Conservation (phyloP, 53 echinoderm and acorn worm species). For the Luidia sarsii region DNA sequence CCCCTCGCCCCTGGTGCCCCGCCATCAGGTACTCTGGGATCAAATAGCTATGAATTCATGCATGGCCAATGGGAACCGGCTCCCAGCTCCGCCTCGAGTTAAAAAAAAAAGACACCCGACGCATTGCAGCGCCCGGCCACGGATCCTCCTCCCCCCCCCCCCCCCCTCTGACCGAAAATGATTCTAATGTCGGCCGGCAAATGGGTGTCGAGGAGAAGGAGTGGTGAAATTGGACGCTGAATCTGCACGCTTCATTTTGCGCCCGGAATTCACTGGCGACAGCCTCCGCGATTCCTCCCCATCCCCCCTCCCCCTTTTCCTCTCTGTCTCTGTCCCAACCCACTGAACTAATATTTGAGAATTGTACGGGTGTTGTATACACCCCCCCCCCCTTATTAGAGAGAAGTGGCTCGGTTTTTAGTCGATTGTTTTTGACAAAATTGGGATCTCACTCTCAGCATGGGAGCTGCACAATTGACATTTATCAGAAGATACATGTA, state of each 20-base stretch:
- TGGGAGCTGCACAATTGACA: too few species aligned
- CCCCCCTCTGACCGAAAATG: conserved; percentile 26
- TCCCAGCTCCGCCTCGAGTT: too few species aligned
- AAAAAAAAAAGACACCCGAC: not conserved
- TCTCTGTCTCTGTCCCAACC: not conserved
- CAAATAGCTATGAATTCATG: conserved; percentile 56
- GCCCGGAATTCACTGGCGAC: conserved; percentile 40
- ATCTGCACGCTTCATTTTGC: conserved; percentile 27
- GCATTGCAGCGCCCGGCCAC: conserved; percentile 13
- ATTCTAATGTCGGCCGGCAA: conserved; percentile 15
- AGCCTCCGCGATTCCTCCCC: not conserved
- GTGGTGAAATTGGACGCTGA: conserved; percentile 3
- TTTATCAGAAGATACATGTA: too few species aligned
- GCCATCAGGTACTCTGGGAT: conserved; percentile 31
- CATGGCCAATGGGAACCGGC: conserved; percentile 24
- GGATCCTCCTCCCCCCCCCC: too few species aligned
- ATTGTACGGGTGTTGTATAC: too few species aligned
- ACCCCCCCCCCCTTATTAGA: not conserved
- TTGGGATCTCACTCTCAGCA: too few species aligned
- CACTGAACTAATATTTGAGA: conserved; percentile 32
- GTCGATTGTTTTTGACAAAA: not conserved
- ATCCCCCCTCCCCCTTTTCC: too few species aligned
- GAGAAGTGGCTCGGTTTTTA: not conserved
- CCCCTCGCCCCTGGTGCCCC: conserved; percentile 3
- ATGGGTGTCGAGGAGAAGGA: conserved; percentile 35